A percentile compares a stretch with the other conserved stretches of the same genome.
Evolutionary conservation across 2,888 invertebrate genomes (phyloP).

Genomic region (Agrotis ipsilon): DNA sequence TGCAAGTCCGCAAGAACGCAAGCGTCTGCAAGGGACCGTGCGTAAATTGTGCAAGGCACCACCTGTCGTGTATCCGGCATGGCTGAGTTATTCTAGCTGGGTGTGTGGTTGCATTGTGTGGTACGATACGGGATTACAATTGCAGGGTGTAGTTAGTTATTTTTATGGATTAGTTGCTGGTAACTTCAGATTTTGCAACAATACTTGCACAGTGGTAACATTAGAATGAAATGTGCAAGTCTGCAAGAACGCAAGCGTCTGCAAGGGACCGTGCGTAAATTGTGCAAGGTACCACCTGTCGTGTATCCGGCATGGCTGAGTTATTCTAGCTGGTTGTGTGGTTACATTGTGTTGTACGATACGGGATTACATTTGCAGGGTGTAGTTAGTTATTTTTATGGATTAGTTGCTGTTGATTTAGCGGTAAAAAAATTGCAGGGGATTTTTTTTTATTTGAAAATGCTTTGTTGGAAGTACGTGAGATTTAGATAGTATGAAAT

Average conservation of each 20-base stretch:
- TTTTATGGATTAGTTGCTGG: no score
- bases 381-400: background rate
- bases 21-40: slow-evolving; percentile 47
- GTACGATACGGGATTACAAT: slow-evolving; percentile 22
- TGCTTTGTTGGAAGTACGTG: no score
- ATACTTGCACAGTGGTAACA: slow-evolving; percentile 47
- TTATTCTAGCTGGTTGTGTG: slow-evolving; percentile 36
- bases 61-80: slow-evolving; percentile 67
- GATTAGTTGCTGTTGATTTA: no score
- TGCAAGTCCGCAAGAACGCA: slow-evolving; percentile 46
- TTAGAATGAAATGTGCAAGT: slow-evolving; percentile 60
- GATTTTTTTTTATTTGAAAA: no score
- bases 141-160: background rate
- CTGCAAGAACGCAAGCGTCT: slow-evolving; percentile 37
- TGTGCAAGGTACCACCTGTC: slow-evolving; percentile 64
- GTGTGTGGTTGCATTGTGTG: slow-evolving; percentile 16
- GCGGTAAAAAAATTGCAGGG: no score
- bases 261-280: slow-evolving; percentile 62
- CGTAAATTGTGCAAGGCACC: slow-evolving; percentile 66
- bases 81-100: slow-evolving; percentile 39
- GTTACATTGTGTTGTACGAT: slow-evolving; percentile 22
- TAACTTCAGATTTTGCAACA: background rate
- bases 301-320: slow-evolving; percentile 63
- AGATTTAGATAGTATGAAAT: no score
- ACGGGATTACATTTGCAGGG: slow-evolving; percentile 1